Evolutionary conservation across 2,888 invertebrate species (phyloP).

Genomic region (Xestia rhomboidea): DNA sequence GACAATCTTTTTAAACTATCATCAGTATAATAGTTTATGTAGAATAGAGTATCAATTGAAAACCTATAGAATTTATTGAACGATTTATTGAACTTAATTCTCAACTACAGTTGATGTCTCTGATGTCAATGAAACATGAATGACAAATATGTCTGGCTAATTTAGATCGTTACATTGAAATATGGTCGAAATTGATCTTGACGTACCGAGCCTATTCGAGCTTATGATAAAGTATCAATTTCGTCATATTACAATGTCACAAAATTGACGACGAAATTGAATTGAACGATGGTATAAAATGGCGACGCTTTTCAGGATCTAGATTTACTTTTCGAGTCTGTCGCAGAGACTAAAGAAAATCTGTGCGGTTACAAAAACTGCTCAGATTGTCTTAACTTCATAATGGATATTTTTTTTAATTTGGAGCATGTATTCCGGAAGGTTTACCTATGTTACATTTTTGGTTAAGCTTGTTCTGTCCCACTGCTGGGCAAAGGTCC

Average conservation of each 20-base stretch:
- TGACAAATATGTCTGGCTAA: constrained; percentile 4
- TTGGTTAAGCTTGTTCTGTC: no score
- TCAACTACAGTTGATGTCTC: background rate
- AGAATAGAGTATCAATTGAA: constrained; percentile 32
- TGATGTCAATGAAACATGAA: constrained; percentile 7
- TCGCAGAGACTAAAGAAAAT: background rate
- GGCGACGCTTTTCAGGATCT: background rate
- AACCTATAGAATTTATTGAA: constrained; percentile 33
- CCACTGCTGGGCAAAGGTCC: no score
- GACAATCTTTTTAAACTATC: constrained; percentile 2
- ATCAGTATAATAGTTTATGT: background rate
- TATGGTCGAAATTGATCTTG: background rate
- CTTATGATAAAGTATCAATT: background rate
- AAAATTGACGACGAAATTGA: background rate
- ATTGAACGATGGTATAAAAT: background rate
- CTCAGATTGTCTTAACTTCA: background rate
- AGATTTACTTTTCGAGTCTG: background rate
- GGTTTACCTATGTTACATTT: background rate
- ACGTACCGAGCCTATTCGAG: background rate
- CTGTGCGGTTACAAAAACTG: background rate
- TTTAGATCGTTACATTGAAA: background rate
- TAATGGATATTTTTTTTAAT: background rate
- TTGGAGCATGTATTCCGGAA: background rate
- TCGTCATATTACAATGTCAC: background rate
- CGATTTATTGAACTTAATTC: constrained; percentile 29